phyloP scores from a whole-genome alignment of 1,140 invertebrate species.

The roundworm (Caenorhabditis elegans) region WBcel235 BX284605.5:12925001-12925500 shows the following conservation, averaged over 20 bases:
- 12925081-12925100: constrained; percentile 51
- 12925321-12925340: neutral
- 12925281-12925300: constrained; percentile 14
- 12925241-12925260: neutral
- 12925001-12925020: constrained; percentile 50
- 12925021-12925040: constrained; percentile 50
- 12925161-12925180: constrained; percentile 51
- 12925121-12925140: too few relatives aligned
- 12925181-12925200: neutral
- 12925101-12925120: constrained; percentile 44
- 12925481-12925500: constrained; percentile 45
- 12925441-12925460: constrained; percentile 37
- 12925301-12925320: neutral
- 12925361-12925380: neutral
- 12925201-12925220: neutral
- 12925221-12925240: neutral
- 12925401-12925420: constrained; percentile 33
- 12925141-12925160: constrained; percentile 38
- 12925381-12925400: constrained; percentile 30
- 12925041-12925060: constrained; percentile 51
- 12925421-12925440: constrained; percentile 25
- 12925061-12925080: constrained; percentile 53
- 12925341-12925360: neutral
- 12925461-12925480: constrained; percentile 36
- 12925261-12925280: constrained; percentile 2